Conservation (phyloP, 1,140 invertebrate species). For the Drosophila mojavensis region DNA sequence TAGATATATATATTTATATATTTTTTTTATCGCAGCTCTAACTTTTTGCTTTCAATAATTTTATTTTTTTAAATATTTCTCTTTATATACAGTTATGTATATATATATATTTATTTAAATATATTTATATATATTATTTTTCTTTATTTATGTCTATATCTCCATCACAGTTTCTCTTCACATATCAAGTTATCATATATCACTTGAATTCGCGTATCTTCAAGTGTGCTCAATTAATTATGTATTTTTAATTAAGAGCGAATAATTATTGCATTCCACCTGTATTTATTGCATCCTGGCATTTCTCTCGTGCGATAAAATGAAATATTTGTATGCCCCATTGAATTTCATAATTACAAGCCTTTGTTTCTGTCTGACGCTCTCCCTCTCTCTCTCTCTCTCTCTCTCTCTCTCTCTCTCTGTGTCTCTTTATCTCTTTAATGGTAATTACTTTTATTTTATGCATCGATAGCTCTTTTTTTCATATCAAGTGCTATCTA, state of each 20-base stretch:
- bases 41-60: too few relatives aligned
- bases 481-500: conserved; percentile 30
- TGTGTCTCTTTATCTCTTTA: neutral
- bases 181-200: neutral
- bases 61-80: too few relatives aligned
- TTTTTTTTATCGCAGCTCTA: too few relatives aligned
- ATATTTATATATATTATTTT: too few relatives aligned
- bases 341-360: conserved; percentile 53
- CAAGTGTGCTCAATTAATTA: neutral
- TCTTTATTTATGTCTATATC: too few relatives aligned
- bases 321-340: conserved; percentile 26
- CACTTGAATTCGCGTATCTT: neutral
- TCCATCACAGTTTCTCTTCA: too few relatives aligned
- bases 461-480: conserved; percentile 52
- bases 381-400: neutral
- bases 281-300: conserved; percentile 15
- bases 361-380: conserved; percentile 2
- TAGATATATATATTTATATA: too few relatives aligned
- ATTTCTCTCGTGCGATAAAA: conserved; percentile 48
- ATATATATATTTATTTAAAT: too few relatives aligned
- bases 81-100: too few relatives aligned
- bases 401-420: neutral
- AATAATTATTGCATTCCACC: conserved; percentile 60
- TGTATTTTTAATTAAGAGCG: conserved; percentile 27
- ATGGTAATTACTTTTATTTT: conserved; percentile 40